Evolutionary conservation across 1,140 invertebrate genomes (phyloP).

Genomic region (Nixonia krombeini): DNA sequence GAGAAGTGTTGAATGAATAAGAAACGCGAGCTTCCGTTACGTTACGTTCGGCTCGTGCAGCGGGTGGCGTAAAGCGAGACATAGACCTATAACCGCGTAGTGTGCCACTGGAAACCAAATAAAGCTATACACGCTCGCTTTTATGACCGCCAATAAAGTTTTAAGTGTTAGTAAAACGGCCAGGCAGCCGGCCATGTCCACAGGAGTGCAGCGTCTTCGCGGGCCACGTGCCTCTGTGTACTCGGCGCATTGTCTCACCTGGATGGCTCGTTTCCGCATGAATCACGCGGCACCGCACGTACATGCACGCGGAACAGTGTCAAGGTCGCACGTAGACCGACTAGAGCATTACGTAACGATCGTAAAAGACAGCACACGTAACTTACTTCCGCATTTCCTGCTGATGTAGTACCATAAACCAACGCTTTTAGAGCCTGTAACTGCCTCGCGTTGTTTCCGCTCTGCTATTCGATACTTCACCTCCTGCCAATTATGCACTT

Average conservation of each 20-base stretch:
- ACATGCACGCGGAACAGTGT: constrained; percentile 58
- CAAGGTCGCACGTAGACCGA: constrained; percentile 61
- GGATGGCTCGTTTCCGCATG: constrained; percentile 50
- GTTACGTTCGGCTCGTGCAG: constrained; percentile 17
- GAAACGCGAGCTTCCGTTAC: constrained; percentile 25
- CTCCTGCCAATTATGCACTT: too few species aligned
- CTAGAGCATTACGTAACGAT: constrained; percentile 58
- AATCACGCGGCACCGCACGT: constrained; percentile 46
- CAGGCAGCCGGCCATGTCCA: constrained; percentile 46
- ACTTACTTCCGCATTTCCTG: constrained; percentile 23
- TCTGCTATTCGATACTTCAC: too few species aligned
- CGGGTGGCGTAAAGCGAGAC: constrained; percentile 35
- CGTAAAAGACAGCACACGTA: constrained; percentile 55
- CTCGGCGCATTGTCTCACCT: constrained; percentile 51
- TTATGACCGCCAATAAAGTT: constrained; percentile 71
- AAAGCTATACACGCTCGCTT: constrained; percentile 67
- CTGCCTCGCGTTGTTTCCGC: constrained; percentile 13
- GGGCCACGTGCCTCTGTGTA: constrained; percentile 44
- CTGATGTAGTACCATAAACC: constrained; percentile 25
- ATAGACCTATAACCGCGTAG: constrained; percentile 44
- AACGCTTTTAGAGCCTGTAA: constrained; percentile 9
- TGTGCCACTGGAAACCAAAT: constrained; percentile 57
- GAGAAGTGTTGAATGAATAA: constrained; percentile 40
- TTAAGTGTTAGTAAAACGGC: constrained; percentile 71
- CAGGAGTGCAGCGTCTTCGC: constrained; percentile 45